Evolutionary conservation across 2,888 invertebrate genomes (phyloP), one percentile per base, ranked within the genome.

Genomic region (Himalopsyche japonica): DNA sequence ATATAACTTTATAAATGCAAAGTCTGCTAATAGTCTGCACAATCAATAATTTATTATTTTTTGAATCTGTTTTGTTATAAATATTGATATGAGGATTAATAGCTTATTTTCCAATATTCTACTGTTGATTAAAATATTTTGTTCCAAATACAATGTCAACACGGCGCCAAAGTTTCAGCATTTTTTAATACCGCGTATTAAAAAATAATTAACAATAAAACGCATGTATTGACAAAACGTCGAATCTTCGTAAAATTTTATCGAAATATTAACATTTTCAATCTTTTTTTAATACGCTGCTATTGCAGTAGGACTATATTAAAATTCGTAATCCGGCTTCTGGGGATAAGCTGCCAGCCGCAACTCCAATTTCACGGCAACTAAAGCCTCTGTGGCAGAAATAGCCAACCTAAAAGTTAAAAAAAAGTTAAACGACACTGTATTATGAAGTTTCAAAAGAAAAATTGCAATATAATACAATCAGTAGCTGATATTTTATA

Each of bases 291-390:
- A 86, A 83, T 85, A 81, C 83, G 43, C 47, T 30, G 76, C 64
- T 80, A 79, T 85, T 86, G 81, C 32, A 43, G 84, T 81, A 49
- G 82, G 77, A 79, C 86, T 84, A 87, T 87, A 87, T 87, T 87
- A 87, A 87, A 86, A 87, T 85, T 85, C 85, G 87, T 86, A 87
- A 87, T 85, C 87, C 87, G 86, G 86, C 84, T 87, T 85, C 82
- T 30, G 77, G 83, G 86, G 84, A 86, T 86, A 87, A 86, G 76
- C 86, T 83, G 57, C 37, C 83, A 34, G 81, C 82, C 82, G 85
- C 83, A 83, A 79, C 83, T 87, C 76, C 87, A 86, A 86, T 84
- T 85, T 85, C 77, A 81, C 78, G 79, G 27, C 78, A 47, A 47
- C 64, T 78, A 84, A 79, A 76, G 57, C 81, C 78, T 49, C 79